A percentile compares a stretch with the other conserved stretches of the same genome.
Conservation (phyloP, 2,888 invertebrate species). For the Tiphia femorata region DNA sequence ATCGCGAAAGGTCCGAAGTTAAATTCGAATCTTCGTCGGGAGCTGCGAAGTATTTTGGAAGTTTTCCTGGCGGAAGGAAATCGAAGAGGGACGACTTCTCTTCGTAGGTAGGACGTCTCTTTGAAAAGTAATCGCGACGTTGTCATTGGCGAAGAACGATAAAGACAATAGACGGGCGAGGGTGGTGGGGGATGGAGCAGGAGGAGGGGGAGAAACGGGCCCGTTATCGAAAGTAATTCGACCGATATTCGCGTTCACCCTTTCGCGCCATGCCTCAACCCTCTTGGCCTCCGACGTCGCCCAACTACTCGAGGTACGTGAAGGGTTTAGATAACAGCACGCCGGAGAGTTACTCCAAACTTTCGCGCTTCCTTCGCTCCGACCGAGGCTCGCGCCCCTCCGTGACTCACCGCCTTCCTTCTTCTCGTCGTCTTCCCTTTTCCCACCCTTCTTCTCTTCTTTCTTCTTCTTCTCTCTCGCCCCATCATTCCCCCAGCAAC, state of each 20-base stretch:
- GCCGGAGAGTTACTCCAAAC: slow-evolving; percentile 49
- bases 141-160: too few relatives aligned
- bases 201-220: neutral
- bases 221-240: slow-evolving; percentile 45
- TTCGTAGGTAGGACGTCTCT: too few relatives aligned
- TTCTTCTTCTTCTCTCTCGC: slow-evolving; percentile 6
- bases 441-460: neutral
- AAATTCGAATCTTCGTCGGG: too few relatives aligned
- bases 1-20: too few relatives aligned
- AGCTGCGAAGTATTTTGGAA: too few relatives aligned
- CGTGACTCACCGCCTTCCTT: slow-evolving; percentile 8
- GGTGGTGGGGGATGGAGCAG: neutral
- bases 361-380: slow-evolving; percentile 36
- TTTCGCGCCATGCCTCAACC: slow-evolving; percentile 2
- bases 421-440: slow-evolving; percentile 2
- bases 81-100: too few relatives aligned
- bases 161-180: too few relatives aligned
- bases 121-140: too few relatives aligned
- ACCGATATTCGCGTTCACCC: slow-evolving; percentile 30
- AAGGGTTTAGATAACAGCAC: slow-evolving; percentile 56
- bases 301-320: slow-evolving; percentile 43
- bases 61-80: too few relatives aligned
- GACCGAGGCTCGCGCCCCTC: slow-evolving; percentile 11
- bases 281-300: slow-evolving; percentile 26
- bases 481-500: neutral